phyloP scores from a whole-genome alignment of 2,888 invertebrate genomes.

The Pseudeuparius sepicola region DNA sequence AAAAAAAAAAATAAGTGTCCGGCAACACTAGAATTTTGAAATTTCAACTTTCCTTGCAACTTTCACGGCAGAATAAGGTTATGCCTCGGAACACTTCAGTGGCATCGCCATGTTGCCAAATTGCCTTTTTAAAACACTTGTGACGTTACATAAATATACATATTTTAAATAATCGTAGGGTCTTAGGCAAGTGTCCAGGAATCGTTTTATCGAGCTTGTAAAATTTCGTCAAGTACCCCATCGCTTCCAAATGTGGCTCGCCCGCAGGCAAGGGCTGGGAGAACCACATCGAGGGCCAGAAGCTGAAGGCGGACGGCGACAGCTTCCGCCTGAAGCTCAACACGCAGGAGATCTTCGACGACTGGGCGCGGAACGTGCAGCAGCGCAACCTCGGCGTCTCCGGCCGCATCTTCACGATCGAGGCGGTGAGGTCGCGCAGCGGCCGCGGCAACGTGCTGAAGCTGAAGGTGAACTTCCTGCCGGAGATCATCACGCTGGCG shows the following conservation, averaged over 20 bases:
- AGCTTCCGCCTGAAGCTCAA: slow-evolving; percentile 94
- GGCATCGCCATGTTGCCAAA: too few species aligned
- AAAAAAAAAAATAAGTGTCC: too few species aligned
- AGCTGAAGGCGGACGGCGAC: slow-evolving; percentile 94
- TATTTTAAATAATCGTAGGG: too few species aligned
- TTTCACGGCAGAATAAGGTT: too few species aligned
- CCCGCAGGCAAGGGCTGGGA: slow-evolving; percentile 89
- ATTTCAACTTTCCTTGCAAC: too few species aligned
- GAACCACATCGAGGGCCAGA: slow-evolving; percentile 97
- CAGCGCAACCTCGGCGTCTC: slow-evolving; percentile 89
- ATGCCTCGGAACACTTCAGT: too few species aligned
- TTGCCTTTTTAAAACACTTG: too few species aligned
- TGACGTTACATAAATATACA: too few species aligned
- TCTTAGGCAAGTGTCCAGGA: too few species aligned
- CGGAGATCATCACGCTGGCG: slow-evolving; percentile 95
- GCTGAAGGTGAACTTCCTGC: slow-evolving; percentile 88
- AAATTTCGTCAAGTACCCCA: too few species aligned
- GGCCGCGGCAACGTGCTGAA: slow-evolving; percentile 80
- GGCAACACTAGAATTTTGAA: too few species aligned
- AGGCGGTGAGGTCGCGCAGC: slow-evolving; percentile 65
- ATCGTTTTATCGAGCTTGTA: too few species aligned
- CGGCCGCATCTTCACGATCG: slow-evolving; percentile 90
- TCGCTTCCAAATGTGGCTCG: slow-evolving; percentile 1
- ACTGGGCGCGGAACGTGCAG: slow-evolving; percentile 93
- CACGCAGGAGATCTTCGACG: slow-evolving; percentile 95